Base-by-base conservation (phyloP, 2,888 invertebrate species). In the Drosophila koepferae region DNA sequence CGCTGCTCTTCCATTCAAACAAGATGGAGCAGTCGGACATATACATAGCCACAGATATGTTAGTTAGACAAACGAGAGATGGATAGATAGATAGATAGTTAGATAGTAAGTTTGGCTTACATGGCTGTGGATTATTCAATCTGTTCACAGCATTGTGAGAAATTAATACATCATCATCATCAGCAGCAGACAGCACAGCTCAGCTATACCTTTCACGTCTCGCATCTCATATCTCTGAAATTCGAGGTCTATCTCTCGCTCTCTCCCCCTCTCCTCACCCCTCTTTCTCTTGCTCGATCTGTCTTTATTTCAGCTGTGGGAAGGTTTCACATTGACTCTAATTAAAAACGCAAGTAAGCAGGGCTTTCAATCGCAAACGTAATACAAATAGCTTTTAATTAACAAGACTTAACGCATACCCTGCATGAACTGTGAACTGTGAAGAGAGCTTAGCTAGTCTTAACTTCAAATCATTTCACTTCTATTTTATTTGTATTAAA, bases 141-240 rank as follows among this genome's bases (percentile, higher is more conserved):
- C 72, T 75, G 83, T 83, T 84, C 85, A 65, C 78, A 76, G 75
- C 60, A 73, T 67, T 86, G 81, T 89, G 87, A 84, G 87, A 85
- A 85, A 85, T 85, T 72, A 89, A 85, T 89, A 85, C 89, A 86
- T 86, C 89, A 67, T 68, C 67, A 68, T 48, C 59, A 58, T 20
- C 34, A 59, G 2, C 44, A 86, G 86, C 79, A 74, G 67, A 68
- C 59, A 75, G 75, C 72, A 72, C 59, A 75, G 75, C 72, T 75
- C 75, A 78, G 72, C 82, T 67, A 48, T 70, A 66, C 72, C 77
- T 80, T 78, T 80, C 79, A 69, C 69, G 51, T 54, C 63, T 55
- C 55, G 20, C 44, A 16, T 28, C 55, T 20, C 54, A 18, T 48
- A 48, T 18, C 53, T 53, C 40, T 51, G 43, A 56, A 54, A 54